Conservation (phyloP, 2,113 vertebrate genomes). For the Pygoscelis antarcticus region DNA sequence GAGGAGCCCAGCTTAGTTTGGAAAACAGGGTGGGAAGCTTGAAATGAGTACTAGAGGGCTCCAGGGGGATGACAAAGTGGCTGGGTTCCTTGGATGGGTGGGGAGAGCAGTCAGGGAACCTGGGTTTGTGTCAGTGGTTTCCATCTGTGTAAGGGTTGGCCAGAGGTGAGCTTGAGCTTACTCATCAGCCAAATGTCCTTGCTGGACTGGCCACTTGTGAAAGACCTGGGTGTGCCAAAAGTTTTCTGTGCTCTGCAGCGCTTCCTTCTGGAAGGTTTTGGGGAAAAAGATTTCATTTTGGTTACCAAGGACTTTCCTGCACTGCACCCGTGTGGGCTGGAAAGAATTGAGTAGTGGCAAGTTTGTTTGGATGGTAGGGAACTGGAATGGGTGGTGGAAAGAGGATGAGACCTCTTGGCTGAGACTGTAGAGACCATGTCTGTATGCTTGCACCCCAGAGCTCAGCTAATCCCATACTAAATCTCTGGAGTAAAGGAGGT, state of each 20-base stretch:
- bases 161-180: constrained; percentile 59
- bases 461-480: neutral
- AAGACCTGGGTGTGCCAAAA: neutral
- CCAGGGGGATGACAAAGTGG: constrained; percentile 48
- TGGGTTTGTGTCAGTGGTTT: constrained; percentile 58
- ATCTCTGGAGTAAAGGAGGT: neutral
- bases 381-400: neutral
- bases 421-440: neutral
- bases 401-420: neutral
- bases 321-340: neutral
- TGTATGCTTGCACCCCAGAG: neutral
- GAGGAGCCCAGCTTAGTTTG: neutral
- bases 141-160: constrained; percentile 68
- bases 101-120: constrained; percentile 42
- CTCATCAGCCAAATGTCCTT: neutral
- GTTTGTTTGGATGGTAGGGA: neutral
- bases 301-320: neutral
- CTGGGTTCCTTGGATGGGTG: constrained; percentile 27
- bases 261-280: neutral
- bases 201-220: neutral
- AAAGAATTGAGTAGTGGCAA: neutral
- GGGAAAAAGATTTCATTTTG: neutral
- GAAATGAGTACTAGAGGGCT: neutral
- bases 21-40: constrained; percentile 47
- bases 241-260: neutral